These are phyloP conservation scores for Capricornis sumatraensis DNA, from an alignment of 2,113 vertebrate genomes.

Conservation along the genomic window DNA sequence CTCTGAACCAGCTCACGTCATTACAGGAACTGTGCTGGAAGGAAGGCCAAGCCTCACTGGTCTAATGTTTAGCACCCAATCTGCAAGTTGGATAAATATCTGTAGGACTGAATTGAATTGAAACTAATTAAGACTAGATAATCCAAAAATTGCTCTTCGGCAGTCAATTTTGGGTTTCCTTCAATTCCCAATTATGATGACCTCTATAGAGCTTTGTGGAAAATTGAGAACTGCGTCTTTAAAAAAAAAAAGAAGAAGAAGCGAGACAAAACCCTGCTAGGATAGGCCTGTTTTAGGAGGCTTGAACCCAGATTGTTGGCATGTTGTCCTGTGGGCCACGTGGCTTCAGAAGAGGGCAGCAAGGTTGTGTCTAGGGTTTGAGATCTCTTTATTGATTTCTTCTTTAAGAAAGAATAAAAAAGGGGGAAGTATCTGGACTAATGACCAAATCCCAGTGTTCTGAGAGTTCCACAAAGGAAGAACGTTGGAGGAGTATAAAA, in stretches of 20 bases:
- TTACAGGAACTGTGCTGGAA: not conserved
- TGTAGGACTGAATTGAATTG: not conserved
- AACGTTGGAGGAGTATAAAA: not conserved
- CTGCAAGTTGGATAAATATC: not conserved
- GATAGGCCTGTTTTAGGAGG: not conserved
- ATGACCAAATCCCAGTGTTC: not conserved
- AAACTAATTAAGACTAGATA: not conserved
- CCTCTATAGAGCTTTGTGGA: not conserved
- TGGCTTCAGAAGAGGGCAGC: not conserved
- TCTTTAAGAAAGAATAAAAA: not conserved
- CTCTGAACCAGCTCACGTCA: not conserved
- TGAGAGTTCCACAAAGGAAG: not conserved
- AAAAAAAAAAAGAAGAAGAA: not conserved
- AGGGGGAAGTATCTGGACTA: not conserved
- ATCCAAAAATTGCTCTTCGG: not conserved
- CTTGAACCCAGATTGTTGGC: too few relatives aligned
- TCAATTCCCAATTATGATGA: not conserved
- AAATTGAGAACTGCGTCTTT: not conserved
- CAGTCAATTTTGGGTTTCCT: not conserved
- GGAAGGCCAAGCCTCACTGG: not conserved
- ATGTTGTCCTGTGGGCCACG: not conserved
- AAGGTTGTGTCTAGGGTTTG: too few relatives aligned
- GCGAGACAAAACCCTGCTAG: not conserved
- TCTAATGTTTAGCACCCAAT: not conserved
- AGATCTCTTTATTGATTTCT: not conserved